Evolutionary conservation across 2,797 vertebrate genomes (phyloP), one percentile per base, ranked within the genome.

Genomic region (Falco columbarius): DNA sequence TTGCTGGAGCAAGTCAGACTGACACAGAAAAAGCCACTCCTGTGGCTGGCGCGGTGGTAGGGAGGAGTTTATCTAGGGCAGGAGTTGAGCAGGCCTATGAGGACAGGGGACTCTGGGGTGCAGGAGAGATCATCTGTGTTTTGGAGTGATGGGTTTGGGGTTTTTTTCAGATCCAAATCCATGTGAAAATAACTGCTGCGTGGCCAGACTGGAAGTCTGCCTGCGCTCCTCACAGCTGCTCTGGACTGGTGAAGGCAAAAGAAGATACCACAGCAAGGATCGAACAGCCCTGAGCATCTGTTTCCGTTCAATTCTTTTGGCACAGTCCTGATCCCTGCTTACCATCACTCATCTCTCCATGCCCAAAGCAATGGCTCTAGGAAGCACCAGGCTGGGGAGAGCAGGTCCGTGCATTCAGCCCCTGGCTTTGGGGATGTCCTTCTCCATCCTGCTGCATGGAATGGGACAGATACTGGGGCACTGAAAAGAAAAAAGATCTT

Each of bases 201-300:
- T 40, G 88, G 81, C 61, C 80, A 72, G 76, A 5, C 92, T 86
- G 92, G 92, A 92, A 86, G 52, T 23, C 76, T 96, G 82, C 72
- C 92, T 56, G 47, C 0, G 0, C 23, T 96, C 38, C 46, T 51
- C 27, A 14, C 83, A 94, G 92, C 96, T 95, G 95, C 86, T 90
- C 20, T 3, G 86, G 70, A 15, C 86, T 92, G 58, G 58, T 42
- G 59, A 75, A 93, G 54, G 65, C 56, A 46, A 86, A 92, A 86
- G n/a, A 90, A 76, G 63, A 29, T 42, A n/a, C 10, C 34, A 36
- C 18, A 85, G 91, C 40, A 52, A 81, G 82, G 68, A 61, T 0
- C 3, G 46, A 79, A 29, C 83, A 90, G n/a, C 17, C 65, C 88
- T 4, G 7, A 80, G 83, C 77, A 90, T 84, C 90, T 96, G 95